phyloP scores from a whole-genome alignment of 2,888 invertebrate species.

The Campoplex nolae region DNA sequence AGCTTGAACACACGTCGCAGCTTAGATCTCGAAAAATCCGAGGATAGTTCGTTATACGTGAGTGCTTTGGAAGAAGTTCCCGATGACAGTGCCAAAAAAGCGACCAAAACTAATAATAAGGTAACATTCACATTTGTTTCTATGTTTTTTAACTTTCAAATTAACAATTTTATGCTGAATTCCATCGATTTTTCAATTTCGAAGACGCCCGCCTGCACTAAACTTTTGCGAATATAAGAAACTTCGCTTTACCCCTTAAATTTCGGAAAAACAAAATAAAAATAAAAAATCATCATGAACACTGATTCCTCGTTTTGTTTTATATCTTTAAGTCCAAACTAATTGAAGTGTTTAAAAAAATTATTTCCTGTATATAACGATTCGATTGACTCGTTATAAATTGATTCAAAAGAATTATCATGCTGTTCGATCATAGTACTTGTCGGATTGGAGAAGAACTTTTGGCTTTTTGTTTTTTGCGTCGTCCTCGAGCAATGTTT shows the following conservation, averaged over 20 bases:
- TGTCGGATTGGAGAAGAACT: too few relatives aligned
- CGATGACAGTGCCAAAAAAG: constrained; percentile 76
- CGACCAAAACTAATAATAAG: constrained; percentile 63
- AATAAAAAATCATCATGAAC: neutral
- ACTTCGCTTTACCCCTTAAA: neutral
- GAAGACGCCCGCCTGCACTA: neutral
- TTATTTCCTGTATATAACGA: too few relatives aligned
- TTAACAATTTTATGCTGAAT: neutral
- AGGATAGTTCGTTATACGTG: constrained; percentile 90
- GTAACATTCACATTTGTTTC: constrained; percentile 46
- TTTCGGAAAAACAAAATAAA: neutral
- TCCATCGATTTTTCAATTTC: neutral
- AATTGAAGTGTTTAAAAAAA: too few relatives aligned
- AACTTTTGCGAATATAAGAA: too few relatives aligned
- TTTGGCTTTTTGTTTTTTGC: too few relatives aligned
- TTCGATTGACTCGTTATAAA: too few relatives aligned
- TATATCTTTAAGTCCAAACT: too few relatives aligned
- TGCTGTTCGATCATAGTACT: too few relatives aligned
- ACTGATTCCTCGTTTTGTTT: too few relatives aligned
- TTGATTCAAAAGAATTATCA: too few relatives aligned
- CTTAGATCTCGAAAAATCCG: constrained; percentile 89
- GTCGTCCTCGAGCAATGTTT: too few relatives aligned
- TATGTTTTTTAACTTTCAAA: neutral
- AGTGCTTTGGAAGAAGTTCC: constrained; percentile 90
- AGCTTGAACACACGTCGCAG: constrained; percentile 76